A percentile compares a stretch with the other conserved stretches of the same genome.
These are phyloP conservation scores for Lethenteron camtschaticum DNA, from an alignment of 2,113 vertebrate genomes.

Conservation along the genomic window DNA sequence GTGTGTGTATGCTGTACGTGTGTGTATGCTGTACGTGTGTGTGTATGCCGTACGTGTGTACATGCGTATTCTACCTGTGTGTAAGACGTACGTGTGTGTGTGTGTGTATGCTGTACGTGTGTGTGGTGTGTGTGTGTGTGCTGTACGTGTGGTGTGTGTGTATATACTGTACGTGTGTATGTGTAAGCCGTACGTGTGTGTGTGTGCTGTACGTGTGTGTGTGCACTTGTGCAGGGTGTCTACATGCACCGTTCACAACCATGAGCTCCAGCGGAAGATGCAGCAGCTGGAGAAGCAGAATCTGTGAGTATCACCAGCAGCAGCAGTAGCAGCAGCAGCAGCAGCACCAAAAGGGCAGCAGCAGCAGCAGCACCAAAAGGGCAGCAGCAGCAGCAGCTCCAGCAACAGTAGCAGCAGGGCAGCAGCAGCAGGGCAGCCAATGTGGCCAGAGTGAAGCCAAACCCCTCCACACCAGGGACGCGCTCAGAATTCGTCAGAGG, in stretches of 20 bases:
- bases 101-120: background rate
- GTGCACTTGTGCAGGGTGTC: slow-evolving; percentile 35
- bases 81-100: background rate
- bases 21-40: no score
- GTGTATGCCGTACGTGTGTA: background rate
- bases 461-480: no score
- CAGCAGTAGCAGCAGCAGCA: no score
- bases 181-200: background rate
- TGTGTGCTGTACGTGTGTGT: background rate
- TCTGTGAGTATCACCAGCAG: slow-evolving; percentile 29
- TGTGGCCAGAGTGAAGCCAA: no score
- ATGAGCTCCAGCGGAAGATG: slow-evolving; percentile 76
- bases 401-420: no score
- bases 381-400: no score
- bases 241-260: slow-evolving; percentile 55
- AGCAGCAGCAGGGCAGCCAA: no score
- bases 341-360: no score
- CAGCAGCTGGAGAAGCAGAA: slow-evolving; percentile 79
- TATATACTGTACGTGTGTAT: background rate
- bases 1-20: background rate
- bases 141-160: background rate
- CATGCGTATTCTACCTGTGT: no score
- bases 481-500: no score
- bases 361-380: no score
- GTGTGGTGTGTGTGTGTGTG: background rate